These are phyloP conservation scores for Salminus brasiliensis DNA, from an alignment of 2,113 vertebrate genomes.

Conservation along the genomic window DNA sequence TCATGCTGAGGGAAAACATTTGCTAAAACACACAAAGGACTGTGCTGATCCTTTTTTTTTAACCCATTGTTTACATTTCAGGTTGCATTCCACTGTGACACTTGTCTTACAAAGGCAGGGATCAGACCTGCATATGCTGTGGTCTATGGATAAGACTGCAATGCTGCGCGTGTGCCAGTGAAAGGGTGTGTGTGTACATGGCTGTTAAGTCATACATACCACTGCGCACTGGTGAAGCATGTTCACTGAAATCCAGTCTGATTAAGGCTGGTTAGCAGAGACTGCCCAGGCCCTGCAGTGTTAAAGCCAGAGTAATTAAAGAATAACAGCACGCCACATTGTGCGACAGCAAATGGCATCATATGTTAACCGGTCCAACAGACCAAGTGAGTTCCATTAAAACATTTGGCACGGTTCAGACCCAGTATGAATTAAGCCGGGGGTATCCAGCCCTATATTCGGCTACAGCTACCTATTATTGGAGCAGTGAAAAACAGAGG, in stretches of 20 bases:
- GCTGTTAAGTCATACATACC: conserved; percentile 64
- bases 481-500: no score
- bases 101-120: conserved; percentile 35
- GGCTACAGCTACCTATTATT: background rate
- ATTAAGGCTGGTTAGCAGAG: conserved; percentile 80
- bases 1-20: conserved; percentile 22
- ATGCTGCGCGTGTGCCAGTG: conserved; percentile 42
- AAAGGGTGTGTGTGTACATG: conserved; percentile 26
- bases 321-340: conserved; percentile 81
- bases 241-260: conserved; percentile 66
- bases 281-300: conserved; percentile 69
- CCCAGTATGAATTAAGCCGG: conserved; percentile 21
- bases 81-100: conserved; percentile 25
- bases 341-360: conserved; percentile 79
- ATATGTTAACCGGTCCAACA: conserved; percentile 78
- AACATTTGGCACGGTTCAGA: conserved; percentile 42
- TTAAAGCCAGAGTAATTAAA: conserved; percentile 83
- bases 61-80: background rate
- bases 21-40: conserved; percentile 2
- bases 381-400: conserved; percentile 50
- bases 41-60: background rate
- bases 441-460: background rate
- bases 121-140: conserved; percentile 23
- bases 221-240: conserved; percentile 74
- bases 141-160: background rate